Evolutionary conservation across 2,113 vertebrate species (phyloP), one percentile per base, ranked within the genome.

Genomic region (Pterophyllum scalare): DNA sequence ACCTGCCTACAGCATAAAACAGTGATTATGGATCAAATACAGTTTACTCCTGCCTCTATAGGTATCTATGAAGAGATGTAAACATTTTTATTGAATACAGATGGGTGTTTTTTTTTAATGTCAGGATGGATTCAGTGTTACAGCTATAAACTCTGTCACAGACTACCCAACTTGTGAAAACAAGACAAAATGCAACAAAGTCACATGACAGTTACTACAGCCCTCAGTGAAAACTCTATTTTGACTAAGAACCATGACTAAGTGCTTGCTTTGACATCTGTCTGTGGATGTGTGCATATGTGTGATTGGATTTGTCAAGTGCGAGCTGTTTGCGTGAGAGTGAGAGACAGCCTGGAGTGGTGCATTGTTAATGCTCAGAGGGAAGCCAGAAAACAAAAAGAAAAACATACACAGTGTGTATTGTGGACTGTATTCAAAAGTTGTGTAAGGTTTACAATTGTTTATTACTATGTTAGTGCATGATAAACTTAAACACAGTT

Each of bases 261-360:
- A 33, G 40, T 78, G 28, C 11, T 12, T 72, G 24, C 57, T 80
- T 79, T 74, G 62, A 65, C 33, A 26, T 82, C 13, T 81, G 2
- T 88, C 33, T 70, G 79, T 43, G 52, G 40, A 43, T 20, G 79
- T 64, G 54, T 49, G 49, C 19, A 46, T 75, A 62, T 75, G 46
- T 87, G 75, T 70, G 60, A 20, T 35, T 8, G 22, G 75, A 74
- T 40, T 74, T 56, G 52, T 65, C 19, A n/a, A 43, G 26, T 57
- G 64, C 40, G 40, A 78, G 52, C 19, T 77, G 59, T 85, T 52
- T 81, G 65, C 75, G 35, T 75, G 31, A 78, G 59, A 81, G 46
- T 49, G 77, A 77, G 59, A 83, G 85, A 83, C 60, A 70, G 59
- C 59, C 75, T 79, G 64, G 28, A 87, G 86, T 58, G 62, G 74